Conservation (phyloP, 30 jellyfish, hydroid and myxozoan genomes). For the Catostylus mosaicus region DNA sequence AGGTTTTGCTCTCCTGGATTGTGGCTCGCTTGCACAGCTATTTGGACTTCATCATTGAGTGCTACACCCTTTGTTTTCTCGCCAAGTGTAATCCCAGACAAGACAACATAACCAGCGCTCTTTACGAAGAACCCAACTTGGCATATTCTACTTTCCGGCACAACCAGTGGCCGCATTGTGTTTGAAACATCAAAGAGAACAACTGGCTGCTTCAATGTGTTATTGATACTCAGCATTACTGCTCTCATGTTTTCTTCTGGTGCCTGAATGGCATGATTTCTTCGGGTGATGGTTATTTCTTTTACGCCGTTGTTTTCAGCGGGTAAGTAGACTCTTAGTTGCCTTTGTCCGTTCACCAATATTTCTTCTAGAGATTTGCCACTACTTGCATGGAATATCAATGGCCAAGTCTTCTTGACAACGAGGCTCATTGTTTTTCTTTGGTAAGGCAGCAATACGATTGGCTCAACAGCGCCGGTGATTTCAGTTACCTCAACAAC, state of each 20-base stretch:
- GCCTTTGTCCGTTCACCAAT: conserved; percentile 90
- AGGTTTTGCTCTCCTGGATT: conserved; percentile 39
- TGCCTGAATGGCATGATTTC: conserved; percentile 7
- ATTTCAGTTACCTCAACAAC: conserved; percentile 74
- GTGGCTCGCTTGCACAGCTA: conserved; percentile 38
- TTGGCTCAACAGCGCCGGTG: conserved; percentile 85
- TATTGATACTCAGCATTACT: conserved; percentile 73
- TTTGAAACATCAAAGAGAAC: conserved; percentile 78
- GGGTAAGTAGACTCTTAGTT: conserved; percentile 62
- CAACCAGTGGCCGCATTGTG: conserved; percentile 78
- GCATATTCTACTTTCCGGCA: conserved; percentile 75
- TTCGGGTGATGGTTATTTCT: conserved; percentile 33
- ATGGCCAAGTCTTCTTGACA: conserved; percentile 83
- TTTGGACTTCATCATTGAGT: conserved; percentile 73
- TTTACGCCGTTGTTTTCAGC: conserved; percentile 12
- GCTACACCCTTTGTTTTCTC: conserved; percentile 59
- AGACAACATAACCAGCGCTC: conserved; percentile 56
- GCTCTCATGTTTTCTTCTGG: conserved; percentile 29
- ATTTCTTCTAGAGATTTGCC: conserved; percentile 61
- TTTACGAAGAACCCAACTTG: conserved; percentile 85
- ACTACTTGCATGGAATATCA: conserved; percentile 81
- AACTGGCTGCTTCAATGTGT: conserved; percentile 74
- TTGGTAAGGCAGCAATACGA: conserved; percentile 64
- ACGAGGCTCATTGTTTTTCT: conserved; percentile 39
- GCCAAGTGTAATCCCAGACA: conserved; percentile 78